phyloP scores from a whole-genome alignment of 2,888 invertebrate species.

The Phyllotreta striolata region DNA sequence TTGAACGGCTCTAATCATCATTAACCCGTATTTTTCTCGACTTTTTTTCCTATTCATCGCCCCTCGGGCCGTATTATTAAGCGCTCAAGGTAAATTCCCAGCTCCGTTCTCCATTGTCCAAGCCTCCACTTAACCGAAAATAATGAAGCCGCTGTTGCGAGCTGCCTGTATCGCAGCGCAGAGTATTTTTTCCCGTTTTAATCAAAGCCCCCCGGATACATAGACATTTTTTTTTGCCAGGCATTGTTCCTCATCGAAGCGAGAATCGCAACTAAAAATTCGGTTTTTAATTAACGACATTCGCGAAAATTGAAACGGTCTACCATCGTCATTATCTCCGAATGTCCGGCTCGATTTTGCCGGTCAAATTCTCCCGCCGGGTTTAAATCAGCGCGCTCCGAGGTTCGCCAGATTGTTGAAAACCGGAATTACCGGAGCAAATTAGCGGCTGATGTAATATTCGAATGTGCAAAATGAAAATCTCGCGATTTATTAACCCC shows the following conservation, averaged over 20 bases:
- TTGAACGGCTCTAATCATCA: not conserved
- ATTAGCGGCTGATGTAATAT: too few relatives aligned
- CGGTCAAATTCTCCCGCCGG: too few relatives aligned
- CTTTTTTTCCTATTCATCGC: not conserved
- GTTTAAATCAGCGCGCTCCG: too few relatives aligned
- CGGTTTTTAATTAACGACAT: constrained; percentile 19
- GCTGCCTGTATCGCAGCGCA: not conserved
- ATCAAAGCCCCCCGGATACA: not conserved
- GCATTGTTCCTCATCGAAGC: constrained; percentile 10
- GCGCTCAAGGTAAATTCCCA: constrained; percentile 10
- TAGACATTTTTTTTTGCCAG: constrained; percentile 10
- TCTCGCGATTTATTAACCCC: too few relatives aligned
- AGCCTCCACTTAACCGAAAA: constrained; percentile 16
- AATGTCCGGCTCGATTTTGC: too few relatives aligned
- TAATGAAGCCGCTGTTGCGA: constrained; percentile 14
- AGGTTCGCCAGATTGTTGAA: too few relatives aligned
- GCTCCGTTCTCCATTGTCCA: constrained; percentile 1
- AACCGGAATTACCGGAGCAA: too few relatives aligned
- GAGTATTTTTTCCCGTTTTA: constrained; percentile 11
- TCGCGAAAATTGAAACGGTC: not conserved
- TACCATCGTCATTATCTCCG: too few relatives aligned
- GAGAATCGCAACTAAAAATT: constrained; percentile 16
- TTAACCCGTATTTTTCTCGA: constrained; percentile 1
- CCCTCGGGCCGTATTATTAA: constrained; percentile 4
- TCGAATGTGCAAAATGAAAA: too few relatives aligned